These are phyloP conservation scores for Leucophenga montana DNA, from an alignment of 2,888 invertebrate genomes.

Conservation along the genomic window DNA sequence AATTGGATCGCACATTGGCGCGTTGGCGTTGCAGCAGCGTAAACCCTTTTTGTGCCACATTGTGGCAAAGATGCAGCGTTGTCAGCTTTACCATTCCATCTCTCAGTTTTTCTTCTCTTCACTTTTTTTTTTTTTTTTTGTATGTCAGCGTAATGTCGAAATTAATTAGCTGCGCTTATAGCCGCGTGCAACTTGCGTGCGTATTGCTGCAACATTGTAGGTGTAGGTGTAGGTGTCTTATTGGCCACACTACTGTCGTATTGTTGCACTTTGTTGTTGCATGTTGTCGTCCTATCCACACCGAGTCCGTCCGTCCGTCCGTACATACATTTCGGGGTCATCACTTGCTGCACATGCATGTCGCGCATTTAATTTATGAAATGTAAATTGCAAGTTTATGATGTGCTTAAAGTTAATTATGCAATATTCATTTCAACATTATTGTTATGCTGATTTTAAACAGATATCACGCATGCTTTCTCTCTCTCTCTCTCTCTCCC, in stretches of 20 bases:
- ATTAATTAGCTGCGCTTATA: slow-evolving; percentile 19
- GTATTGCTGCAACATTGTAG: background rate
- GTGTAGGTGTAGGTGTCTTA: too few species aligned
- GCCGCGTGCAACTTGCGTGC: slow-evolving; percentile 6
- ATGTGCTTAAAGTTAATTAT: slow-evolving; percentile 28
- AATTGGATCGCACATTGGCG: slow-evolving; percentile 13
- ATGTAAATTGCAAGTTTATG: slow-evolving; percentile 24
- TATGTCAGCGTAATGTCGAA: slow-evolving; percentile 28
- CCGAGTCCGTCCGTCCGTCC: background rate
- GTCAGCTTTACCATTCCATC: too few species aligned
- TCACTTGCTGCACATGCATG: slow-evolving; percentile 2
- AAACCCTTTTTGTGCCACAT: slow-evolving; percentile 18
- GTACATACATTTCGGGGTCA: background rate
- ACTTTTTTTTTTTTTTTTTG: background rate
- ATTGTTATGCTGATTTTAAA: slow-evolving; percentile 10
- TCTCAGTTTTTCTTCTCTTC: background rate
- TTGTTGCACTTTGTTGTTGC: background rate
- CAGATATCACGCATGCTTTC: too few species aligned
- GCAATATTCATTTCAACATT: slow-evolving; percentile 28
- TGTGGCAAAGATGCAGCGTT: slow-evolving; percentile 3
- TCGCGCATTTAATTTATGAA: slow-evolving; percentile 23
- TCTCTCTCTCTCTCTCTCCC: too few species aligned
- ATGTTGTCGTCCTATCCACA: background rate
- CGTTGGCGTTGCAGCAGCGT: slow-evolving; percentile 15
- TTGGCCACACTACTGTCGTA: too few species aligned